Conservation (phyloP, 2,113 vertebrate genomes). For the Seriola dumerili region DNA sequence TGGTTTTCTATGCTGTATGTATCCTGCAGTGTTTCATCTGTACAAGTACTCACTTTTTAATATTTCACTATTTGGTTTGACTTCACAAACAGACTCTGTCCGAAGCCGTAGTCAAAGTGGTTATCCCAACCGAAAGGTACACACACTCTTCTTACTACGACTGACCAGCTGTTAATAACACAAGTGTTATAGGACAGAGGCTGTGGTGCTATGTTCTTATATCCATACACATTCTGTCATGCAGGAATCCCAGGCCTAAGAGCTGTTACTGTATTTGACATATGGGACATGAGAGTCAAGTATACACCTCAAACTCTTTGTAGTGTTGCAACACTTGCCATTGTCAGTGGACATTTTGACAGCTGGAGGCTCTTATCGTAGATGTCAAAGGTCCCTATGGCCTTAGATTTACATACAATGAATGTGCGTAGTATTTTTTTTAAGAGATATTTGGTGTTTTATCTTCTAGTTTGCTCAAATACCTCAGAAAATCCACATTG, state of each 20-base stretch:
- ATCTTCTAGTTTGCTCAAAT: background rate
- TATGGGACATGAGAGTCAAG: background rate
- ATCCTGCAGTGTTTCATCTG: slow-evolving; percentile 84
- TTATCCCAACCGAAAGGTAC: slow-evolving; percentile 90
- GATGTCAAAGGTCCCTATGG: slow-evolving; percentile 1
- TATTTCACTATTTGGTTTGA: slow-evolving; percentile 87
- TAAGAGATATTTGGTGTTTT: background rate
- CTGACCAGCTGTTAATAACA: slow-evolving; percentile 78
- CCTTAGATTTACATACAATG: background rate
- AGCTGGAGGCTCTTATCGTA: slow-evolving; percentile 9
- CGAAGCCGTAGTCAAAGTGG: slow-evolving; percentile 90
- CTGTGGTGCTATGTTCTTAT: slow-evolving; percentile 42
- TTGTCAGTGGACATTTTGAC: slow-evolving; percentile 13
- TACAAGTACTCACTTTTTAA: slow-evolving; percentile 84
- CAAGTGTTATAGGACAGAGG: slow-evolving; percentile 68
- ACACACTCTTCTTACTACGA: slow-evolving; percentile 84
- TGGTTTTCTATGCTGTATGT: slow-evolving; percentile 79
- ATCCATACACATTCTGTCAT: slow-evolving; percentile 29
- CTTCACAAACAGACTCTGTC: slow-evolving; percentile 90
- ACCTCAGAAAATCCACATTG: background rate
- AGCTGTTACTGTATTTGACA: slow-evolving; percentile 34
- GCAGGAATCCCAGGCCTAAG: slow-evolving; percentile 52
- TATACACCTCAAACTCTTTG: background rate
- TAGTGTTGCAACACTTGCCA: background rate
- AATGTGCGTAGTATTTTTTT: slow-evolving; percentile 9